Evolutionary conservation across 2,888 invertebrate species (phyloP).

Genomic region (Serrognathus titanus): DNA sequence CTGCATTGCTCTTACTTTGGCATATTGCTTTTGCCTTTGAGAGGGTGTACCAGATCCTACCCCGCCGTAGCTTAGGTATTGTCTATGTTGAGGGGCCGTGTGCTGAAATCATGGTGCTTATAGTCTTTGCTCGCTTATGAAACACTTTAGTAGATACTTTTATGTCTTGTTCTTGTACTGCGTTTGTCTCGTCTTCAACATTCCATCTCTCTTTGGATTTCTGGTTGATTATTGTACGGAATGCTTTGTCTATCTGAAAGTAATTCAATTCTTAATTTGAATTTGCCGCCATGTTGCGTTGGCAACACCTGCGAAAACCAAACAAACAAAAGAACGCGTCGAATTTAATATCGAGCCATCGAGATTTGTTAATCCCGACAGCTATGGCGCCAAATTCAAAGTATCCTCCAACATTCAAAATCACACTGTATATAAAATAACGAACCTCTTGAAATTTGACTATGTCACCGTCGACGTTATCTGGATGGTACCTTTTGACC

Average conservation of each 20-base stretch:
- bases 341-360: too few relatives aligned
- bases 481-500: slow-evolving; percentile 83
- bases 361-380: too few relatives aligned
- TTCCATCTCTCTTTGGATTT: slow-evolving; percentile 60
- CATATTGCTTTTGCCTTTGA: slow-evolving; percentile 75
- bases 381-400: too few relatives aligned
- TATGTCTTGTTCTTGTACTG: slow-evolving; percentile 61
- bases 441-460: slow-evolving; percentile 71
- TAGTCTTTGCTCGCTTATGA: not conserved
- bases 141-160: slow-evolving; percentile 46
- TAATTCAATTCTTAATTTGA: not conserved
- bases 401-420: too few relatives aligned
- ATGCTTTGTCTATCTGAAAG: slow-evolving; percentile 67
- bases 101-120: slow-evolving; percentile 54
- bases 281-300: too few relatives aligned
- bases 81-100: slow-evolving; percentile 84
- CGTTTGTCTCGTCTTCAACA: slow-evolving; percentile 46
- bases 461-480: slow-evolving; percentile 72
- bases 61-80: slow-evolving; percentile 77
- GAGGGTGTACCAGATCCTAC: slow-evolving; percentile 74
- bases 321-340: too few relatives aligned
- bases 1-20: slow-evolving; percentile 62
- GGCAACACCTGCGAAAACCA: too few relatives aligned
- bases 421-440: too few relatives aligned
- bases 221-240: slow-evolving; percentile 65